Base-by-base conservation (phyloP, 1,140 invertebrate species). In the Maconellicoccus hirsutus region DNA sequence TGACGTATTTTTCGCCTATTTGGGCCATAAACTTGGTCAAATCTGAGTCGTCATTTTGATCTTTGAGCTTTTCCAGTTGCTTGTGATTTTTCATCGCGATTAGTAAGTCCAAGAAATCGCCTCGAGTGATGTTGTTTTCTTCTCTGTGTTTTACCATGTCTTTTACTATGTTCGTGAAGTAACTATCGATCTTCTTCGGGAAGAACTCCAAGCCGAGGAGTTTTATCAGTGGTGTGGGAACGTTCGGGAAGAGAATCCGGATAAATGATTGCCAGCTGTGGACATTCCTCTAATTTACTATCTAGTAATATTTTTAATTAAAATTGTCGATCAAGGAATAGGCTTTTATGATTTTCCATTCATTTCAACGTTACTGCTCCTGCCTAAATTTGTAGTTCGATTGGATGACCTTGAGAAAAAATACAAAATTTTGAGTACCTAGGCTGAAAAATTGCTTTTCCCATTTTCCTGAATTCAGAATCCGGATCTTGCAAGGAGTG, bases 21-120 rank as follows among this genome's bases (percentile, higher is more conserved):
- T 52, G 42, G n/a, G 42, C 42, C n/a, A 52, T 14, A 52, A 52
- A 52, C n/a, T 52, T 52, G 10, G 10, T 16, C n/a, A 52, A 19
- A 19, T 52, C 42, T 6, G 6, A 6, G 2, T 14, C n/a, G 10
- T 4, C 42, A 8, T 14, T 2, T 16, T 14, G 10, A 52, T 52
- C 42, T 52, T 52, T 14, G n/a, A 52, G n/a, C n/a, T 52, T 52
- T 52, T 52, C 42, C 3, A 4, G 10, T 52, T 16, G 2, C 12
- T 14, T 52, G 4, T 52, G 10, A 16, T 52, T 59, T 72, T 73
- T 71, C 22, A 75, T 38, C 21, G 73, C 71, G 25, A 75, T 71
- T 16, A 75, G 59, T 19, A 75, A 33, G 19, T 75, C 72, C 38
- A 80, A 74, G 69, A 80, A 80, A 72, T 81, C 80, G 38, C 78